phyloP scores from a whole-genome alignment of 2,797 vertebrate species.

The Sphaeramia orbicularis region DNA sequence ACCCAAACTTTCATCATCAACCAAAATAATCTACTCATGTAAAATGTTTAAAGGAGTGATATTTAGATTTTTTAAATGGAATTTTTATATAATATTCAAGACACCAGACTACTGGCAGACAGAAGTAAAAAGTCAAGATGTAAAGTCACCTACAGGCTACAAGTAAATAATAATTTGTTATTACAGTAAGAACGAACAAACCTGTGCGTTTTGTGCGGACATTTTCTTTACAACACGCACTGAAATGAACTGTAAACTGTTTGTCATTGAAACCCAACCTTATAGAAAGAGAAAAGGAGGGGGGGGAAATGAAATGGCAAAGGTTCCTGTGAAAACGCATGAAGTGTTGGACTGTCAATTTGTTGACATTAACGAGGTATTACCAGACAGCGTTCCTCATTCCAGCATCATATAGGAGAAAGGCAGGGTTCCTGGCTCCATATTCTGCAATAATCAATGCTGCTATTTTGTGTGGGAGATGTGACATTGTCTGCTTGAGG shows the following conservation, averaged over 20 bases:
- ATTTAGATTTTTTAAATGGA: too few relatives aligned
- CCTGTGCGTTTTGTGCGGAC: not conserved
- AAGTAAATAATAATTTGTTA: too few relatives aligned
- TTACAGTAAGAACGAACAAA: too few relatives aligned
- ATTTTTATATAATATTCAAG: too few relatives aligned
- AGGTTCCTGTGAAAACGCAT: not conserved
- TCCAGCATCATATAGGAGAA: slow-evolving; percentile 18
- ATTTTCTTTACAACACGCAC: not conserved
- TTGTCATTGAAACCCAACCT: not conserved
- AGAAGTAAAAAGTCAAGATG: too few relatives aligned
- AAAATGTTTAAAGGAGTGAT: too few relatives aligned
- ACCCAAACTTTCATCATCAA: too few relatives aligned
- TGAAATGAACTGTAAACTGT: not conserved
- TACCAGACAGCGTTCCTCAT: slow-evolving; percentile 23
- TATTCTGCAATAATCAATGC: slow-evolving; percentile 55
- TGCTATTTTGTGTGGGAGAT: slow-evolving; percentile 51
- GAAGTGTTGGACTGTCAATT: slow-evolving; percentile 22
- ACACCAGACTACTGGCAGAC: too few relatives aligned
- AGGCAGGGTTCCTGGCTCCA: slow-evolving; percentile 27
- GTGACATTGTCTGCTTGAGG: slow-evolving; percentile 59
- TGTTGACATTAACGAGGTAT: slow-evolving; percentile 51
- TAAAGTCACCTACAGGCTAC: too few relatives aligned
- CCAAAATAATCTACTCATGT: too few relatives aligned
- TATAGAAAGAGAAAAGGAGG: not conserved
- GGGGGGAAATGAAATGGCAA: not conserved